Base-by-base conservation (phyloP, 2,113 vertebrate species). In the Sinocyclocheilus anophthalmus region DNA sequence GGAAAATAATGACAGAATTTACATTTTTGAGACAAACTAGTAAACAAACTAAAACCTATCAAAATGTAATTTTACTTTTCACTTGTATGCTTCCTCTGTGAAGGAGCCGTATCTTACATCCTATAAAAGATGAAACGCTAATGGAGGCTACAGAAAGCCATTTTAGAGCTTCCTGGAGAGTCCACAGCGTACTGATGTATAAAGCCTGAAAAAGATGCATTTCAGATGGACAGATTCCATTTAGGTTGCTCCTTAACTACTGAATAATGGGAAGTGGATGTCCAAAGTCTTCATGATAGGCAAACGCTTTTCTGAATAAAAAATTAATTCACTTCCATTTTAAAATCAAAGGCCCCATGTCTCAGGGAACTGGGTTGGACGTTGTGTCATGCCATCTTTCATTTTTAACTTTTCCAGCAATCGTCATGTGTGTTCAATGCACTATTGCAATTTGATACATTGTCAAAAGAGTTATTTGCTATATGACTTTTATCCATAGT, bases 201-300 rank as follows among this genome's bases (percentile, higher is more conserved):
- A 83, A 83, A 83, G 81, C 81, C 30, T 70, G 81, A 83, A 33
- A 33, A 72, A 72, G 81, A 83, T 83, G 48, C 65, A 69, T 86
- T 42, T 80, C 50, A 85, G 76, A 50, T 53, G 48, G 7, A 65
- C 75, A 39, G 76, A 69, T 55, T 79, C 55, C 65, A 69, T 77
- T 79, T 69, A 57, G 75, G 30, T 26, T 80, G 84, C 37, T 81
- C 16, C 45, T 42, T 53, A 55, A 30, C 3, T 42, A 6, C 84
- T 61, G 65, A 81, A 86, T 79, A n/a, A 39, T 72, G 42, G n/a
- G 69, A 81, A 61, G 18, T 48, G 7, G 55, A 53, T 63, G 33
- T 42, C 65, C 42, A 61, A 78, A 67, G 57, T 10, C 57, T 67
- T 30, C 39, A 53, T 13, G 11, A n/a, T 26, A 81, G 55, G 67